Percentiles rank a stretch among this genome's conserved stretches.
phyloP scores from a whole-genome alignment of 2,797 vertebrate genomes.

The Enteromius viviparus region DNA sequence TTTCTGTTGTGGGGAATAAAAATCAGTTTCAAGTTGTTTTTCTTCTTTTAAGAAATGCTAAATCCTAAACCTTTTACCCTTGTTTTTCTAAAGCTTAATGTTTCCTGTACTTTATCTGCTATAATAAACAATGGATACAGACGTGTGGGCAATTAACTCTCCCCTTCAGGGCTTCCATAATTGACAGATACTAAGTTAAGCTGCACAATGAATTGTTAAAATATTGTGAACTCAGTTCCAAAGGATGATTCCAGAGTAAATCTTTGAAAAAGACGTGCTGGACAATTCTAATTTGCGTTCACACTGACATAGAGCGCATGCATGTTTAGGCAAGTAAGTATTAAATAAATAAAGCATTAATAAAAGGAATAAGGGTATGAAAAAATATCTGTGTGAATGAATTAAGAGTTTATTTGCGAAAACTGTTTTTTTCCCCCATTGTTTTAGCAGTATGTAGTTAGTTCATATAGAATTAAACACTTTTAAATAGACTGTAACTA shows the following conservation, averaged over 20 bases:
- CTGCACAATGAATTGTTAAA: not conserved
- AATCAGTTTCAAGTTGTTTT: not conserved
- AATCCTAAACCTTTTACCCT: not conserved
- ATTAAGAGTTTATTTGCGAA: too few relatives aligned
- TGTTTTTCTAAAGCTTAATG: not conserved
- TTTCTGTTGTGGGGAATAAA: not conserved
- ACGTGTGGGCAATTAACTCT: not conserved
- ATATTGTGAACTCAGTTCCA: not conserved
- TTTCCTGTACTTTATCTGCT: not conserved
- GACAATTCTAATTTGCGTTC: not conserved
- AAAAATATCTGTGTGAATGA: too few relatives aligned
- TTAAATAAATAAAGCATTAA: too few relatives aligned
- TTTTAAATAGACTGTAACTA: too few relatives aligned
- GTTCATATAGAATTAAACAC: too few relatives aligned
- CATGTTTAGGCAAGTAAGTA: not conserved
- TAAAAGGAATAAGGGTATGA: too few relatives aligned
- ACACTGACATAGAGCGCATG: not conserved
- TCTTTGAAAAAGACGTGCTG: not conserved
- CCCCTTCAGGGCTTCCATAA: not conserved
- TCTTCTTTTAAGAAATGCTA: not conserved
- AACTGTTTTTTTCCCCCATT: too few relatives aligned
- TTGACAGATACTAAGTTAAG: not conserved
- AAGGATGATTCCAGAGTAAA: too few relatives aligned
- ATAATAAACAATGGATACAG: not conserved
- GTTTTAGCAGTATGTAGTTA: too few relatives aligned